Evolutionary conservation across 2,888 invertebrate species (phyloP), one percentile per base, ranked within the genome.

Genomic region (Hanleya hanleyi): DNA sequence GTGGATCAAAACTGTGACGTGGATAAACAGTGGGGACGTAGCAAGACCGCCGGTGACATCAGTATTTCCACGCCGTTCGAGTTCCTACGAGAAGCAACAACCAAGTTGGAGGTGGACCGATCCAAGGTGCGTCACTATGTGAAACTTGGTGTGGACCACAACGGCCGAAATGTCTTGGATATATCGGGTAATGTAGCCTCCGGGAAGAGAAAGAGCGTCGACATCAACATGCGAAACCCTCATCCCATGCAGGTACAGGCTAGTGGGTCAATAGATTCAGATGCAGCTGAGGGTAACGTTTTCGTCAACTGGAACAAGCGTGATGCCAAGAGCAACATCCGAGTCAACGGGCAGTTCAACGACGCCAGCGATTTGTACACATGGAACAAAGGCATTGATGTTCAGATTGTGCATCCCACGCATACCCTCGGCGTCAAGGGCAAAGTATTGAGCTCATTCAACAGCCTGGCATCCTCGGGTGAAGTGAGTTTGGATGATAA

Each of bases 301-400:
- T 74, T 73, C 29, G 67, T 87, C 22, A 86, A 88, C 78, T 89
- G 88, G 89, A 81, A 88, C 77, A 83, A 85, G 33, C 50, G 69
- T 26, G 73, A 81, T 18, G 65, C 74, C 1, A 77, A 80, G 65
- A 83, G 82, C 67, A 79, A 77, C 36, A 22, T 85, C 29, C 80
- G 82, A 68, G 70, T 85, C 41, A 80, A 74, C 38, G 74, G 76
- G 32, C 79, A 78, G 15, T 77, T 77, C 36, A 76, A 77, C 6
- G 66, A 83, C 64, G 64, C 69, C 47, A 73, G 62, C n/a, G 74
- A 78, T 67, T 41, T 47, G 1, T 26, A 47, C 22, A 29, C 57
- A 2, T 9, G 12, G 15, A 67, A 67, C 18, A 72, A 73, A 36
- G 79, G 77, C 38, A 73, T 72, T 15, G 68, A 7, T 41, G 37